Evolutionary conservation across 2,888 invertebrate genomes (phyloP), one percentile per base, ranked within the genome.

Genomic region (Poecilobothrus nobilitatus): DNA sequence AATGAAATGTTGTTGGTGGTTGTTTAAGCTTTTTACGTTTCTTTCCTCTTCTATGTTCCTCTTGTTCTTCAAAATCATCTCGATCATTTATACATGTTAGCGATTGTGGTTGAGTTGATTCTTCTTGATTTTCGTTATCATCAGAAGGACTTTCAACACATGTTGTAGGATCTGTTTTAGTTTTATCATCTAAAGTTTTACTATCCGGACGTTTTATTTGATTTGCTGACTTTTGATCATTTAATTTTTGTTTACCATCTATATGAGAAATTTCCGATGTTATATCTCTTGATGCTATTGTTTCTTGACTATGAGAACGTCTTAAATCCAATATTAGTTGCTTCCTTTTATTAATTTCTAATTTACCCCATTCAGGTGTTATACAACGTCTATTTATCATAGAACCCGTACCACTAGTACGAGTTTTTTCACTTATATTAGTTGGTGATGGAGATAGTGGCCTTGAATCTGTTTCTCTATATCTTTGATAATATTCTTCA

Each of bases 391-490:
- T 75, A 75, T 89, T 81, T 76, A 80, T 75, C 8, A 78, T 70
- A 71, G 85, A 75, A 71, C 84, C 78, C 20, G 33, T 37, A 70
- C 89, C 84, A 74, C 91, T 86, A 70, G 90, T 86, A 75, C 90
- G 78, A 67, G 91, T 87, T 78, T 91, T 84, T 73, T 88, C 88
- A 76, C 91, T 91, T 9, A 88, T 88, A 6, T 90, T 84, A 0
- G 91, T 91, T 0, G 91, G 91, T 0, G 91, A 89, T 0, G 93
- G 93, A 0, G 92, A 92, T 72, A 89, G 80, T 0, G 93, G 92
- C 33, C 93, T 84, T 0, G 93, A 94, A 78, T 93, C 93, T 0
- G 92, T 93, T 74, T 92, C 92, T 0, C 92, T 90, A 76, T 92
- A 93, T 72, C 90, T 89, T 75, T 90, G 84, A 78, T 90, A 91